Evolutionary conservation across 2,888 invertebrate species (phyloP).

Genomic region (Liodrosophila aerea): DNA sequence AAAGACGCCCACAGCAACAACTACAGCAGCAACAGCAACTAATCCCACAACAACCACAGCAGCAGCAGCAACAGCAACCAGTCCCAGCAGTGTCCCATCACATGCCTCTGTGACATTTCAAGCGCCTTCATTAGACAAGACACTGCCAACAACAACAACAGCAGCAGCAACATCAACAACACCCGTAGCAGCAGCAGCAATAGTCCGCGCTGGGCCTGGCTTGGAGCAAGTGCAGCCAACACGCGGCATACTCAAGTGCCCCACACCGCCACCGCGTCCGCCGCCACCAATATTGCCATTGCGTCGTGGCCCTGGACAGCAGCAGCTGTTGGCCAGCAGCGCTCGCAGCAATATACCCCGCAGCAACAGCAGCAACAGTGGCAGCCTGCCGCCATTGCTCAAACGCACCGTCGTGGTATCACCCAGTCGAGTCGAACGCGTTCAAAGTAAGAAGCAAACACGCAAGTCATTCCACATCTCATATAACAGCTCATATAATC

Average conservation of each 20-base stretch:
- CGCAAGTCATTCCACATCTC: constrained; percentile 50
- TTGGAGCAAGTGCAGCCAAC: constrained; percentile 40
- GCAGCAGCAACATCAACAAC: constrained; percentile 17
- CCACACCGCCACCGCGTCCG: constrained; percentile 73
- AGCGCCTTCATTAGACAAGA: constrained; percentile 68
- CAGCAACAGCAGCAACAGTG: constrained; percentile 34
- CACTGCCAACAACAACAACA: constrained; percentile 29
- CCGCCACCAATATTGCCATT: constrained; percentile 63
- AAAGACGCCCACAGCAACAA: constrained; percentile 84
- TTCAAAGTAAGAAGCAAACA: constrained; percentile 77
- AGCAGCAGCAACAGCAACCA: constrained; percentile 26
- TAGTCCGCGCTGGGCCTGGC: constrained; percentile 53
- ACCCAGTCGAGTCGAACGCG: constrained; percentile 65
- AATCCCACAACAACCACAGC: constrained; percentile 50
- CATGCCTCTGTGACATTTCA: constrained; percentile 77
- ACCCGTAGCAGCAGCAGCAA: constrained; percentile 26
- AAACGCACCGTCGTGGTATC: constrained; percentile 61
- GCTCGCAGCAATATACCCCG: constrained; percentile 20
- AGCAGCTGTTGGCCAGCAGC: constrained; percentile 34
- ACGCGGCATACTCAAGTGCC: constrained; percentile 68
- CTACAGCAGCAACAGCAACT: constrained; percentile 33
- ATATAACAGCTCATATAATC: constrained; percentile 10
- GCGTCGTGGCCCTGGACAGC: constrained; percentile 57
- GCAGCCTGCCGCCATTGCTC: constrained; percentile 52
- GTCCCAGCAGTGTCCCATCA: constrained; percentile 66